A percentile compares a stretch with the other conserved stretches of the same genome.
Evolutionary conservation across 1,140 invertebrate genomes (phyloP).

Genomic region (Atopsyche davidsoni): DNA sequence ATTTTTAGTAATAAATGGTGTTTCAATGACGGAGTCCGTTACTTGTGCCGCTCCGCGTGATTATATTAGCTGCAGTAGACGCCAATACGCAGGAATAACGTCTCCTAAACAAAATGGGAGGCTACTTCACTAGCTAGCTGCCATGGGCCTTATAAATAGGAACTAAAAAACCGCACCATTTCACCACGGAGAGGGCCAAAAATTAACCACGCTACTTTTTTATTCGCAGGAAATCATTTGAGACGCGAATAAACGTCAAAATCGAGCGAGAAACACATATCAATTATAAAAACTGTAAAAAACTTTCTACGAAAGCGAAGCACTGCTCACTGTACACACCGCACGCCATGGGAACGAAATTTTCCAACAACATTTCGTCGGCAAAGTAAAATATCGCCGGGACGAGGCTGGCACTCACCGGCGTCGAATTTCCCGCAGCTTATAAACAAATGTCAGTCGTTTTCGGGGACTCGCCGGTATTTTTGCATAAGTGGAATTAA

Average conservation of each 20-base stretch:
- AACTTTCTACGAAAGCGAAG: constrained; percentile 20
- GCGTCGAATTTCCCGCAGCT: no score
- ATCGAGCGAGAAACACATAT: background rate
- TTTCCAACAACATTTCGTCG: constrained; percentile 11
- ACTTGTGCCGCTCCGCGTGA: no score
- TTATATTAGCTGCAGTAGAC: no score
- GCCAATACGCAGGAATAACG: constrained; percentile 4
- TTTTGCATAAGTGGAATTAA: constrained; percentile 19
- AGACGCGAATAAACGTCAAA: background rate
- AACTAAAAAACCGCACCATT: constrained; percentile 17
- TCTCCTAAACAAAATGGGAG: constrained; percentile 19
- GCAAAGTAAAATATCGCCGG: no score
- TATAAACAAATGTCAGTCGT: no score
- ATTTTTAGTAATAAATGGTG: constrained; percentile 5
- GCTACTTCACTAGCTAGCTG: constrained; percentile 3
- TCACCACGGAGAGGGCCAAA: constrained; percentile 7
- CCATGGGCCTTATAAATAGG: constrained; percentile 15
- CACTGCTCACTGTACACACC: constrained; percentile 9
- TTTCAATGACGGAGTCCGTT: no score
- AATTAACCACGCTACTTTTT: constrained; percentile 11
- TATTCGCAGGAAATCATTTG: background rate
- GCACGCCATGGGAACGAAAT: constrained; percentile 18
- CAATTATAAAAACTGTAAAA: constrained; percentile 9
- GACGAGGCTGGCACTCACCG: no score
- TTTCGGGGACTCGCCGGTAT: no score